These are phyloP conservation scores for Creontiades dilutus DNA, from an alignment of 2,888 invertebrate genomes.

Conservation along the genomic window DNA sequence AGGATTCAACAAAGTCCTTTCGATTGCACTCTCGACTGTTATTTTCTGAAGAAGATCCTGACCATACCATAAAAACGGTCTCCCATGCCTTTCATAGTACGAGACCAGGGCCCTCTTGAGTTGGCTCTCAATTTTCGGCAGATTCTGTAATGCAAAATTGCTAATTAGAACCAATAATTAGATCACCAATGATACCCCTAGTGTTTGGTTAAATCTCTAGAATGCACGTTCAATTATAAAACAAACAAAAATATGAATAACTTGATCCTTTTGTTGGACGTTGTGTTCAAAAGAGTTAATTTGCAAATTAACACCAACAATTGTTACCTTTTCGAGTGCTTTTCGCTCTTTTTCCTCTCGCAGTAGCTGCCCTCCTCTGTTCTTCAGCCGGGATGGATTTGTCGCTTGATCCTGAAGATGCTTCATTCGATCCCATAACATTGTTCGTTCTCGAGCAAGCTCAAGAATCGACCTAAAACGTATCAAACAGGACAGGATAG, in stretches of 20 bases:
- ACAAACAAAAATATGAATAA: no score
- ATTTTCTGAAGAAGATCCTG: slow-evolving; percentile 69
- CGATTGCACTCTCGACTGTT: background rate
- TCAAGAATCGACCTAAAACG: slow-evolving; percentile 82
- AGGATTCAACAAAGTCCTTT: background rate
- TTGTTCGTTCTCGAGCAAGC: slow-evolving; percentile 83
- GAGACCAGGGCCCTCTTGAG: slow-evolving; percentile 74
- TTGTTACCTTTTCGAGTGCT: slow-evolving; percentile 81
- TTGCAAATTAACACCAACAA: no score
- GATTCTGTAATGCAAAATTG: slow-evolving; percentile 72
- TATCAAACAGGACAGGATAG: background rate
- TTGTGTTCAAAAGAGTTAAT: no score
- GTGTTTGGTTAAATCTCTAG: no score
- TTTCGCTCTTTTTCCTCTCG: slow-evolving; percentile 94
- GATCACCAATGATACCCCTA: no score
- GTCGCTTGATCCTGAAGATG: slow-evolving; percentile 87
- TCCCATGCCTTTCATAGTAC: slow-evolving; percentile 74
- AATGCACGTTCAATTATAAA: no score
- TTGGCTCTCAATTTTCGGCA: slow-evolving; percentile 77
- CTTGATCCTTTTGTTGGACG: no score
- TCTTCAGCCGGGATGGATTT: slow-evolving; percentile 88
- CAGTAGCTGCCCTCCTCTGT: slow-evolving; percentile 91
- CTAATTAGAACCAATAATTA: no score
- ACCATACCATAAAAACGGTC: slow-evolving; percentile 69
- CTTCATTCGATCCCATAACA: slow-evolving; percentile 87